These are phyloP conservation scores for Phenacoccus solenopsis DNA, from an alignment of 1,140 invertebrate genomes.

Conservation along the genomic window DNA sequence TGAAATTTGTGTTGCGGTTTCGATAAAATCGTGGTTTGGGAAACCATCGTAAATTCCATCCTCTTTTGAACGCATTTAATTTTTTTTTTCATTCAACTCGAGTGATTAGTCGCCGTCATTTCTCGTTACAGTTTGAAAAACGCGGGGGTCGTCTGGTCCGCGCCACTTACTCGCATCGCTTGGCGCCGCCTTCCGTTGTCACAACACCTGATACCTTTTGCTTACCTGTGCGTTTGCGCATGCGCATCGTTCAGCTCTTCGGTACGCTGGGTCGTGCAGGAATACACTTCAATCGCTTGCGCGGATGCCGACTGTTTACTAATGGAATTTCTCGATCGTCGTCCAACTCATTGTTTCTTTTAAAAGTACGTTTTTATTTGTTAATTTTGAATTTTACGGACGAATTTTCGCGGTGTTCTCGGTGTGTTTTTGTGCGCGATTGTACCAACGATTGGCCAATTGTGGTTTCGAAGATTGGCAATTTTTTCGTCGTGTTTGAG, in stretches of 20 bases:
- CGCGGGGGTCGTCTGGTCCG: slow-evolving; percentile 13
- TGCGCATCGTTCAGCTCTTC: not conserved
- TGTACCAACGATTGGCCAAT: no score
- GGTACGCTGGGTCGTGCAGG: not conserved
- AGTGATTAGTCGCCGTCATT: slow-evolving; percentile 17
- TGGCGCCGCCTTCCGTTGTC: slow-evolving; percentile 15
- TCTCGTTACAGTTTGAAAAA: slow-evolving; percentile 8
- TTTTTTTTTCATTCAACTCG: slow-evolving; percentile 9
- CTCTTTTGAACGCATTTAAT: not conserved
- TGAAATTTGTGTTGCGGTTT: not conserved
- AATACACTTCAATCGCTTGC: not conserved
- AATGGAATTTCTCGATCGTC: not conserved
- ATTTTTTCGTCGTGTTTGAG: no score
- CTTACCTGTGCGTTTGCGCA: not conserved
- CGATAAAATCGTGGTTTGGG: not conserved
- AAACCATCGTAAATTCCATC: not conserved
- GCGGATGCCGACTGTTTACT: not conserved
- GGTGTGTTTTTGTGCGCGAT: no score
- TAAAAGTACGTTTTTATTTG: no score
- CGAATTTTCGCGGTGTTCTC: no score
- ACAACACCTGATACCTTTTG: slow-evolving; percentile 13
- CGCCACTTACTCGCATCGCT: not conserved
- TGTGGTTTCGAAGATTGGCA: no score
- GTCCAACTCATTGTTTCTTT: not conserved
- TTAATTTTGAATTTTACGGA: no score